Conservation (phyloP, 2,797 vertebrate genomes). For the Gymnopithys bicolor region DNA sequence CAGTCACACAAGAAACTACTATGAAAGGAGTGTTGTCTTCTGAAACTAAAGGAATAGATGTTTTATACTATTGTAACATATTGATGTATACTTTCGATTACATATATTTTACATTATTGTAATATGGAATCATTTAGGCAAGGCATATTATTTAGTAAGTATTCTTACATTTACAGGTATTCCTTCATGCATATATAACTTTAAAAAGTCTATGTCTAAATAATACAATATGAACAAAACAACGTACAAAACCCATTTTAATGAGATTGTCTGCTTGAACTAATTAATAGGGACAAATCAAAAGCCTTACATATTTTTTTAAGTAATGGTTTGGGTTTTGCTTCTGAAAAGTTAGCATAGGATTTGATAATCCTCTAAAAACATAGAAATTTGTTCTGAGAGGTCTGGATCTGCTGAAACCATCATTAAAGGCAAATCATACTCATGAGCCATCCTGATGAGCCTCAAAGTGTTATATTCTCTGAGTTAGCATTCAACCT, state of each 20-base stretch:
- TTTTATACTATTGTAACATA: neutral
- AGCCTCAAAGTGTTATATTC: neutral
- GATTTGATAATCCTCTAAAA: neutral
- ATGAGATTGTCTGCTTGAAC: neutral
- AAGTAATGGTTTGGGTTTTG: neutral
- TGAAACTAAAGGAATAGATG: neutral
- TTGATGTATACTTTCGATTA: neutral
- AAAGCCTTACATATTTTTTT: neutral
- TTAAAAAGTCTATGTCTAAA: neutral
- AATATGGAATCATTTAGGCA: neutral
- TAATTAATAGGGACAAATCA: neutral
- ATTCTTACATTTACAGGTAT: neutral
- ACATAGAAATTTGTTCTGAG: neutral
- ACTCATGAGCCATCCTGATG: neutral
- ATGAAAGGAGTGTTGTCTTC: neutral
- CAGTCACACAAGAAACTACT: neutral
- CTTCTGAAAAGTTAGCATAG: neutral
- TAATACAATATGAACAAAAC: neutral
- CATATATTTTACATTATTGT: neutral
- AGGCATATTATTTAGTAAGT: neutral
- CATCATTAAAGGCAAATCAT: neutral
- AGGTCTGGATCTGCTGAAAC: neutral
- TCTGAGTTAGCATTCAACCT: neutral
- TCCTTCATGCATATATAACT: neutral
- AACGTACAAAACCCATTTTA: neutral